Evolutionary conservation across 2,888 invertebrate species (phyloP).

Genomic region (Dorcus hopei): DNA sequence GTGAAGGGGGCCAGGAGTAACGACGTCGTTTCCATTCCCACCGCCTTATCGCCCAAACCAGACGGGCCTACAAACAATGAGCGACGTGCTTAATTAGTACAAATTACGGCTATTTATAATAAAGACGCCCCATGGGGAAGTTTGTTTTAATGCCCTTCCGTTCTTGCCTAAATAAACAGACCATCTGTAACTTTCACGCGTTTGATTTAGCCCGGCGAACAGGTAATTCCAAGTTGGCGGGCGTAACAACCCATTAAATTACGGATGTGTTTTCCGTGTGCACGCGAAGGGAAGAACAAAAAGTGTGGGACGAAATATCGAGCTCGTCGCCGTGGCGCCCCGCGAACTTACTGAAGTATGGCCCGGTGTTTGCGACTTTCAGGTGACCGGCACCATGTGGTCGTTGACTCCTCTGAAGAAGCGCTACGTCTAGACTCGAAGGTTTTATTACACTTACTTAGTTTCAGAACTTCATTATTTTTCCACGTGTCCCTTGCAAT

Average conservation of each 20-base stretch:
- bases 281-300: too few relatives aligned
- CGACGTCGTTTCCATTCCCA: background rate
- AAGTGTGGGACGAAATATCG: too few relatives aligned
- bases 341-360: slow-evolving; percentile 29
- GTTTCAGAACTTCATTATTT: slow-evolving; percentile 29
- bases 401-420: slow-evolving; percentile 35
- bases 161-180: background rate
- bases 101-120: slow-evolving; percentile 17
- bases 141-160: slow-evolving; percentile 5
- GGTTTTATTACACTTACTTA: slow-evolving; percentile 29
- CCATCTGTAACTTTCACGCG: too few relatives aligned
- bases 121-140: slow-evolving; percentile 12
- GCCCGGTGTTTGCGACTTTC: slow-evolving; percentile 34
- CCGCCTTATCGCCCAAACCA: background rate
- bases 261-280: too few relatives aligned
- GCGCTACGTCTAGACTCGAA: slow-evolving; percentile 33
- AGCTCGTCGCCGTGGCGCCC: slow-evolving; percentile 24
- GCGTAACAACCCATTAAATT: too few relatives aligned
- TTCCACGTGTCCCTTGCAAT: slow-evolving; percentile 9
- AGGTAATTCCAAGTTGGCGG: too few relatives aligned
- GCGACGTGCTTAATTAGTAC: slow-evolving; percentile 17
- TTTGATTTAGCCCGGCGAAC: too few relatives aligned
- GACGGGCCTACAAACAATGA: slow-evolving; percentile 6
- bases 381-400: slow-evolving; percentile 37
- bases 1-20: background rate